phyloP scores from a whole-genome alignment of 2,888 invertebrate species.

The Ormyrus thymus region DNA sequence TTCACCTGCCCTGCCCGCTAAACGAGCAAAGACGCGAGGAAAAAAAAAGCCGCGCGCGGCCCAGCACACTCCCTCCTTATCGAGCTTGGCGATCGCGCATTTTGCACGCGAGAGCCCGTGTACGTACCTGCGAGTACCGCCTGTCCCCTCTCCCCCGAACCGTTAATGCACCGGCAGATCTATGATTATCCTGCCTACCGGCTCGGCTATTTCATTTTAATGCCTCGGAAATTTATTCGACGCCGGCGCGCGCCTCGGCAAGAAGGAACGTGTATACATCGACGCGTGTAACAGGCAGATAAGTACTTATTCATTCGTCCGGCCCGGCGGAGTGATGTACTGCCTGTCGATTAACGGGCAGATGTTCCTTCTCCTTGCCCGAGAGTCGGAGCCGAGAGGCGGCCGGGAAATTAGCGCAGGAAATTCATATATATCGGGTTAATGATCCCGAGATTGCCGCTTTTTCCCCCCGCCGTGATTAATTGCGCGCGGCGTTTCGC shows the following conservation, averaged over 20 bases:
- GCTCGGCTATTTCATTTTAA: constrained; percentile 34
- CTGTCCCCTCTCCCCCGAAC: neutral
- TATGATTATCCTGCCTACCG: constrained; percentile 34
- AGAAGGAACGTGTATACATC: neutral
- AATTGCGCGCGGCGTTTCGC: neutral
- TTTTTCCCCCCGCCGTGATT: neutral
- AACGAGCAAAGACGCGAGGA: neutral
- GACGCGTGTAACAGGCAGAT: constrained; percentile 14
- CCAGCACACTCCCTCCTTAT: constrained; percentile 7
- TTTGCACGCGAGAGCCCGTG: constrained; percentile 13
- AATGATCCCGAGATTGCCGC: constrained; percentile 28
- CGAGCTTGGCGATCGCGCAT: constrained; percentile 7
- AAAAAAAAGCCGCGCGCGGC: neutral
- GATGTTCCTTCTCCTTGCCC: constrained; percentile 17
- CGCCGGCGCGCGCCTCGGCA: neutral
- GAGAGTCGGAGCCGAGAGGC: neutral
- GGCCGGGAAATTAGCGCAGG: constrained; percentile 20
- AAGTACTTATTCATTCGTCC: neutral
- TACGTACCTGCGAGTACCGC: constrained; percentile 5
- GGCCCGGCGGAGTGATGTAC: constrained; percentile 15
- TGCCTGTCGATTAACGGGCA: constrained; percentile 35
- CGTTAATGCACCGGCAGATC: constrained; percentile 36
- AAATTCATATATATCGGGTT: constrained; percentile 1
- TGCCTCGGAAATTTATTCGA: constrained; percentile 37
- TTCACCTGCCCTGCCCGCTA: constrained; percentile 5